Percentiles rank a stretch among this genome's conserved stretches.
Evolutionary conservation across 2,888 invertebrate species (phyloP).

Genomic region (Nycteola revayana): DNA sequence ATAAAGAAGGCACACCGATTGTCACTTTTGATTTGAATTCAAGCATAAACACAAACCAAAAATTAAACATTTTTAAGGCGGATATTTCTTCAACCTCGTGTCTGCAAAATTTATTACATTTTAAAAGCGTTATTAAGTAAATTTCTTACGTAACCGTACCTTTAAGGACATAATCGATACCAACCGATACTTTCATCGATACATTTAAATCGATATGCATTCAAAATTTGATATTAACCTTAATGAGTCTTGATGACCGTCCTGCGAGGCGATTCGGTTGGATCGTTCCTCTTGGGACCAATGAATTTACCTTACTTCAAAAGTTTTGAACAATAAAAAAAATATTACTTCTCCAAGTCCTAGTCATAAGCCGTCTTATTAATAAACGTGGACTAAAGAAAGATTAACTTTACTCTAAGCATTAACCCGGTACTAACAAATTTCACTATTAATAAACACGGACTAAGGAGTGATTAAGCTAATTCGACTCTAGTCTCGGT

Average conservation of each 20-base stretch:
- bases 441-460: no score
- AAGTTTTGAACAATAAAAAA: no score
- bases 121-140: conserved; percentile 53
- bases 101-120: conserved; percentile 34
- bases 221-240: conserved; percentile 73
- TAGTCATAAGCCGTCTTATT: no score
- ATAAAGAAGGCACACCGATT: no score
- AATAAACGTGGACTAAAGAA: no score
- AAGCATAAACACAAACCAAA: no score
- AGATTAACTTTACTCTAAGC: no score
- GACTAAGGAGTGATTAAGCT: no score
- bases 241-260: conserved; percentile 73
- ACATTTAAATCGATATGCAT: conserved; percentile 71
- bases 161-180: conserved; percentile 55
- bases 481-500: no score
- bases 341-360: no score
- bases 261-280: conserved; percentile 38
- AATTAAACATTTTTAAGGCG: conserved; percentile 13
- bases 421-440: no score
- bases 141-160: conserved; percentile 36
- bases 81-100: conserved; percentile 18
- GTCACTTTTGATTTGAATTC: no score
- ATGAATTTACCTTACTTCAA: neutral
- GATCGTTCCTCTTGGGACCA: conserved; percentile 15
- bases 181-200: conserved; percentile 71